Evolutionary conservation across 2,888 invertebrate species (phyloP).

Genomic region (Nysson spinosus): DNA sequence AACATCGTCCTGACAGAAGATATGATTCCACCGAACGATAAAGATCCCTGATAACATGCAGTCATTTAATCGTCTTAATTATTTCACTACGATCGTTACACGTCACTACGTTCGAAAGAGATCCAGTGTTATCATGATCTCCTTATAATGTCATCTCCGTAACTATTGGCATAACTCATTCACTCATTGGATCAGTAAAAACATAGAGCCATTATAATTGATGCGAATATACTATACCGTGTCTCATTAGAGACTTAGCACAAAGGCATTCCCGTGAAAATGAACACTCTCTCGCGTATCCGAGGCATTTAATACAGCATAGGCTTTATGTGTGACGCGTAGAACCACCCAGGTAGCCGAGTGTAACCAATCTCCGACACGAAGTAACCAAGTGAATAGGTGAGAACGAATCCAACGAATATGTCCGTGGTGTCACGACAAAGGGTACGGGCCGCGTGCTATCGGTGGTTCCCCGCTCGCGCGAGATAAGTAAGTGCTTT

Average conservation of each 20-base stretch:
- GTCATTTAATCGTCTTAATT: conserved; percentile 4
- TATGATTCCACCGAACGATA: conserved; percentile 27
- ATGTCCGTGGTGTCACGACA: conserved; percentile 55
- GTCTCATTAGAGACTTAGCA: background rate
- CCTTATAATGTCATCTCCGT: no score
- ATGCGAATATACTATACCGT: background rate
- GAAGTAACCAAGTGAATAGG: conserved; percentile 53
- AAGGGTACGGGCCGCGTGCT: conserved; percentile 51
- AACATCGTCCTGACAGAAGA: conserved; percentile 22
- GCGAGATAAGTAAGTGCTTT: conserved; percentile 72
- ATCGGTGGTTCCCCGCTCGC: conserved; percentile 57
- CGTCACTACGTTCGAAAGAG: no score
- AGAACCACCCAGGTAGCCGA: conserved; percentile 58
- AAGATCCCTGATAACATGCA: conserved; percentile 21
- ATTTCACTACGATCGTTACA: conserved; percentile 14
- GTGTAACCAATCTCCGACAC: conserved; percentile 55
- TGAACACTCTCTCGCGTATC: background rate
- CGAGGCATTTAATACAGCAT: conserved; percentile 3
- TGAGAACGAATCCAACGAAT: conserved; percentile 61
- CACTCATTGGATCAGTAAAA: no score
- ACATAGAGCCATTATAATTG: no score
- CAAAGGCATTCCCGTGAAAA: background rate
- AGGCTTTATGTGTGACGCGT: conserved; percentile 30
- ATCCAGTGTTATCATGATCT: no score
- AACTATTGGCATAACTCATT: no score